A percentile compares a stretch with the other conserved stretches of the same genome.
Conservation (phyloP, 2,797 vertebrate genomes). For the Bovichtus variegatus region DNA sequence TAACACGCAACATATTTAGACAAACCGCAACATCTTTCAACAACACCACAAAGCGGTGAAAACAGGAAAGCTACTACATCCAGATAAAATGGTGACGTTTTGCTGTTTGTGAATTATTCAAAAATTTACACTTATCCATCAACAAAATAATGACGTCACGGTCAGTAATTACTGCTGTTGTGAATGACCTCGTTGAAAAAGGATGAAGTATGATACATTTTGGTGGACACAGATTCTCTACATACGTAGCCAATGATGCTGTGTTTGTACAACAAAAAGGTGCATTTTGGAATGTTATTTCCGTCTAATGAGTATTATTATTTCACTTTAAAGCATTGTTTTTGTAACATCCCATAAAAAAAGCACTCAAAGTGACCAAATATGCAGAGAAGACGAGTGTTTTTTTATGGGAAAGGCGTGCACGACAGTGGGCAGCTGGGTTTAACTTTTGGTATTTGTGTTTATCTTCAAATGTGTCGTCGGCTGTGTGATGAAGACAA, state of each 20-base stretch:
- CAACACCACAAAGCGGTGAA: slow-evolving; percentile 87
- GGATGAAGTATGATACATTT: slow-evolving; percentile 58
- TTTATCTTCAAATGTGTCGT: slow-evolving; percentile 49
- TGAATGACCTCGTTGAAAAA: slow-evolving; percentile 56
- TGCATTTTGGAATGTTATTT: slow-evolving; percentile 61
- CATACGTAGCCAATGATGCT: slow-evolving; percentile 54
- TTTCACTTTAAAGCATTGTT: slow-evolving; percentile 73
- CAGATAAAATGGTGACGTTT: slow-evolving; percentile 80
- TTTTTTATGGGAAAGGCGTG: slow-evolving; percentile 60
- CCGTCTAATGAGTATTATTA: slow-evolving; percentile 26
- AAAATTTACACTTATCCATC: slow-evolving; percentile 72
- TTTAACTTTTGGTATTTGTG: slow-evolving; percentile 73
- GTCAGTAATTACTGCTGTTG: slow-evolving; percentile 47
- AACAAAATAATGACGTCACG: slow-evolving; percentile 59
- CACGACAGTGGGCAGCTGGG: slow-evolving; percentile 55
- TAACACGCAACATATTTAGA: slow-evolving; percentile 89
- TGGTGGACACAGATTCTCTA: slow-evolving; percentile 69
- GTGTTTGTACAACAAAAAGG: slow-evolving; percentile 59
- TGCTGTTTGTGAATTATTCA: slow-evolving; percentile 72
- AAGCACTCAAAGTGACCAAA: slow-evolving; percentile 64
- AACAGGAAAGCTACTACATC: slow-evolving; percentile 87
- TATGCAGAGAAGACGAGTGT: slow-evolving; percentile 58
- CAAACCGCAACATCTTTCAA: slow-evolving; percentile 87
- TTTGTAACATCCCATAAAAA: slow-evolving; percentile 55
- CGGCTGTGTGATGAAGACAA: slow-evolving; percentile 62